Conservation (phyloP, 2,113 vertebrate species). For the Paradoxurus hermaphroditus region DNA sequence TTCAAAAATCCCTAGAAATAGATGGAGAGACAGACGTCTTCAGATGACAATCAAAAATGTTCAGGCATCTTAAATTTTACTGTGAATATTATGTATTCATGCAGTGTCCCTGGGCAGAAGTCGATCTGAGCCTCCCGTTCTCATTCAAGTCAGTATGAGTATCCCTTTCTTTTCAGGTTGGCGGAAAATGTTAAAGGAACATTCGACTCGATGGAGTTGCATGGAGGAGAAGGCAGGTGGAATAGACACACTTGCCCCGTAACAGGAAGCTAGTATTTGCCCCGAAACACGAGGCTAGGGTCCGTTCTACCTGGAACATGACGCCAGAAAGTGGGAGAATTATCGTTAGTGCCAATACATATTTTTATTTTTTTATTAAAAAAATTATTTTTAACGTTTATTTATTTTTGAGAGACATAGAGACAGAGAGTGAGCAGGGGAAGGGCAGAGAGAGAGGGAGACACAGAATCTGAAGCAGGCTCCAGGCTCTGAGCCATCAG, state of each 20-base stretch:
- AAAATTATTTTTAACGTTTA: too few species aligned
- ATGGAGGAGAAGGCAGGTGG: background rate
- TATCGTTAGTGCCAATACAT: background rate
- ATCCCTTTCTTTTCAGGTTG: background rate
- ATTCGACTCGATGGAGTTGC: background rate
- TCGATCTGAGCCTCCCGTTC: background rate
- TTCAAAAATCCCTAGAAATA: background rate
- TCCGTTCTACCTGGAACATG: background rate
- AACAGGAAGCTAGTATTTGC: background rate
- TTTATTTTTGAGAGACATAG: too few species aligned
- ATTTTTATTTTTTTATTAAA: too few species aligned
- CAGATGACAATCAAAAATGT: background rate
- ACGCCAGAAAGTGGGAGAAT: background rate
- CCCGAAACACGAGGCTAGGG: background rate
- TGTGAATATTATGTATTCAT: background rate
- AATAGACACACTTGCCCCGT: background rate
- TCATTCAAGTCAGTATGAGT: background rate
- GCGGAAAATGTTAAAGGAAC: background rate
- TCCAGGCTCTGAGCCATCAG: too few species aligned
- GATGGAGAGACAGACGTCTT: background rate
- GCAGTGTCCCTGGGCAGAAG: background rate
- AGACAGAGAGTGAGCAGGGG: too few species aligned
- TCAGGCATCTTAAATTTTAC: conserved; percentile 4
- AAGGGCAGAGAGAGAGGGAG: too few species aligned
- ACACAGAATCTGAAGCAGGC: too few species aligned